phyloP scores from a whole-genome alignment of 92 coral and sea anemone genomes.

The Meandrina meandrites region DNA sequence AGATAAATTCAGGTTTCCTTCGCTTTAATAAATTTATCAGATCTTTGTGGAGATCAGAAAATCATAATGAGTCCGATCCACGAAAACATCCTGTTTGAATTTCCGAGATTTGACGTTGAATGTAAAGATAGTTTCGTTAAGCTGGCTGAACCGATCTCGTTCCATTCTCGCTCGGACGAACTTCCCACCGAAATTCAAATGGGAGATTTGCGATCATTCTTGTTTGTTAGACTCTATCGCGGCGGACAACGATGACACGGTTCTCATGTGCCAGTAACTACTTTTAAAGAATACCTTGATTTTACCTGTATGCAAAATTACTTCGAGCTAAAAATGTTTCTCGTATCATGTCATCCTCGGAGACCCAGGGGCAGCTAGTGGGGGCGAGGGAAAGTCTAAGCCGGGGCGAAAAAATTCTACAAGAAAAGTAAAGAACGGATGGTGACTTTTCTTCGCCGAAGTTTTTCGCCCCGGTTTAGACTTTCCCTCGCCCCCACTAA shows the following conservation, averaged over 20 bases:
- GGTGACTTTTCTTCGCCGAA: too few species aligned
- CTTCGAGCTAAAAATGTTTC: too few species aligned
- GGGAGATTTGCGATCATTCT: too few species aligned
- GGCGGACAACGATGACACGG: neutral
- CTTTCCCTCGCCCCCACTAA: too few species aligned
- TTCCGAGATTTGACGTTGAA: neutral
- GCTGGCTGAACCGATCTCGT: neutral
- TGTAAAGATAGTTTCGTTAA: neutral
- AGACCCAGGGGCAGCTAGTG: too few species aligned
- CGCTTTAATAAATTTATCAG: neutral
- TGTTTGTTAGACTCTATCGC: too few species aligned
- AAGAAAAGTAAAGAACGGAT: too few species aligned
- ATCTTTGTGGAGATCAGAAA: neutral
- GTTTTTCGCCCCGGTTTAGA: too few species aligned
- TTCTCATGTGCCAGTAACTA: neutral
- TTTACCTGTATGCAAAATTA: too few species aligned
- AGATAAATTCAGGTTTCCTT: neutral
- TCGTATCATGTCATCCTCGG: too few species aligned
- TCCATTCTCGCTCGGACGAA: neutral
- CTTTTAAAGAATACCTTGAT: neutral
- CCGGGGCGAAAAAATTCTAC: too few species aligned
- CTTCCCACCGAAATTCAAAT: neutral
- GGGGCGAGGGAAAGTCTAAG: too few species aligned
- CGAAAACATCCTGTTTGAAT: neutral
- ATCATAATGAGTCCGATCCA: neutral